Evolutionary conservation across 92 coral and sea anemone genomes (phyloP).

Genomic region (Bergia sp.): DNA sequence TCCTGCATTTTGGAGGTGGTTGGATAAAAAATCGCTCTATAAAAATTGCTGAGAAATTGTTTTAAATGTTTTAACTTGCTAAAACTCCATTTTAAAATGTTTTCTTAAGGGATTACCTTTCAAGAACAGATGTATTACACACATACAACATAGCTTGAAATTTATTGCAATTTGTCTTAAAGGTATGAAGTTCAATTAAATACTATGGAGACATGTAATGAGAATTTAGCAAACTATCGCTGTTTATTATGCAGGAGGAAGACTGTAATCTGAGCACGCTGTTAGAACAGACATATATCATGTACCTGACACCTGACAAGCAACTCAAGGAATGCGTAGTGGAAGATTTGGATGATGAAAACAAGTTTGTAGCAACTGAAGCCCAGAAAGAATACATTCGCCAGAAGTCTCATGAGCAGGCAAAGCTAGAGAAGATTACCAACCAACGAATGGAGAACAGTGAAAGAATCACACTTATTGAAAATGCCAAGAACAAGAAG

Average conservation of each 20-base stretch:
- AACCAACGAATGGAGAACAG: slow-evolving; percentile 62
- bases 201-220: no score
- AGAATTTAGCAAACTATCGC: no score
- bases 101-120: no score
- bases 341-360: slow-evolving; percentile 71
- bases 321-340: slow-evolving; percentile 83
- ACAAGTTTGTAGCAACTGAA: slow-evolving; percentile 83
- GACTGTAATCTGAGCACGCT: slow-evolving; percentile 67
- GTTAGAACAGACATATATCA: slow-evolving; percentile 89
- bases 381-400: slow-evolving; percentile 95
- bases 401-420: slow-evolving; percentile 79
- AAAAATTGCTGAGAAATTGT: no score
- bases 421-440: slow-evolving; percentile 62
- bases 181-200: no score
- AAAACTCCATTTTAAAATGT: no score
- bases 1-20: no score
- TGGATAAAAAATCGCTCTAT: no score
- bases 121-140: no score
- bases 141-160: no score
- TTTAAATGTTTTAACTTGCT: no score
- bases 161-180: no score
- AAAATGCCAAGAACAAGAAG: slow-evolving; percentile 69
- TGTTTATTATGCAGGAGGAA: slow-evolving; percentile 61
- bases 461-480: slow-evolving; percentile 49
- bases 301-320: slow-evolving; percentile 84